Percentiles rank a stretch among this genome's conserved stretches.
phyloP scores from a whole-genome alignment of 2,888 invertebrate species.

The Meiosimyza platycephala region DNA sequence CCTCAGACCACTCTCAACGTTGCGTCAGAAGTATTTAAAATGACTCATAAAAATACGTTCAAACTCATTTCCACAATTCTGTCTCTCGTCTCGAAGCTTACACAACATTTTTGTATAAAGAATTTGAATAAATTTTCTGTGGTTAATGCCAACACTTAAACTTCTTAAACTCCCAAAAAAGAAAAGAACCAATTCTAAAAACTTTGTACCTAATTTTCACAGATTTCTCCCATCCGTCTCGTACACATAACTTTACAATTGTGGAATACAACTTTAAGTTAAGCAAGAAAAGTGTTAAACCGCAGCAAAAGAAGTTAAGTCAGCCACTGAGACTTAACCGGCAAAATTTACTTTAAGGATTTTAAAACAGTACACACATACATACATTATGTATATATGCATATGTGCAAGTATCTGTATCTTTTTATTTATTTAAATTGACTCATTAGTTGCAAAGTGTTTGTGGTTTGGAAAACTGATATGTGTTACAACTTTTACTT shows the following conservation, averaged over 20 bases:
- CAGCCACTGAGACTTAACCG: background rate
- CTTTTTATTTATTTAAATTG: conserved; percentile 6
- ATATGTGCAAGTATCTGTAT: background rate
- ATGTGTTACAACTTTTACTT: background rate
- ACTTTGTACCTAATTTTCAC: conserved; percentile 2
- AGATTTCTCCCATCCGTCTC: background rate
- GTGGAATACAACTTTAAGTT: background rate
- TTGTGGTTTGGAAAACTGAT: background rate
- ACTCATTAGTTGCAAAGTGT: conserved; percentile 7
- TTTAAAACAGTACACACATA: background rate
- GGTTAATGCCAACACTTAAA: background rate
- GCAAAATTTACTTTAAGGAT: conserved; percentile 4
- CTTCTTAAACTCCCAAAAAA: background rate
- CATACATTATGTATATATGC: background rate
- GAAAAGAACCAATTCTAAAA: background rate
- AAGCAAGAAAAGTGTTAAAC: conserved; percentile 8
- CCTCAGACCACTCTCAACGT: too few species aligned
- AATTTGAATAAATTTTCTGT: background rate
- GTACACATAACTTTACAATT: background rate
- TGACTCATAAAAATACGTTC: too few species aligned
- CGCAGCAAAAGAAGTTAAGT: background rate
- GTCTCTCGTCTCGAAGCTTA: too few species aligned
- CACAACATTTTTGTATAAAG: too few species aligned
- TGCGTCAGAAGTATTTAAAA: too few species aligned
- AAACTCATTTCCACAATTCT: too few species aligned